These are phyloP conservation scores for Orthonychiurus folsomi DNA, from an alignment of 2,888 invertebrate genomes.

Conservation along the genomic window DNA sequence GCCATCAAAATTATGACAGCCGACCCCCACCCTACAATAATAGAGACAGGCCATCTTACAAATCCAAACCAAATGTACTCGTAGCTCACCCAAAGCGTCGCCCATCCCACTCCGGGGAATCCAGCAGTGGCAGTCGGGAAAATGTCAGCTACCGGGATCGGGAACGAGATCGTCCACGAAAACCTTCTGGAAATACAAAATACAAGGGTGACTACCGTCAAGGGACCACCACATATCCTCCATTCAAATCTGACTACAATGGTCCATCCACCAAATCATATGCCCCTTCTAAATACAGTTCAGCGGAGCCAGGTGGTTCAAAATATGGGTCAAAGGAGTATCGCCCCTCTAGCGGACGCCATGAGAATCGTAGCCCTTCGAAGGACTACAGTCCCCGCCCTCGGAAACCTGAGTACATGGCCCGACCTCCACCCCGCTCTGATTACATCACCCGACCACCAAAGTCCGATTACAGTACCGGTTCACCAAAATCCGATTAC, in stretches of 20 bases:
- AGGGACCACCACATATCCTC: no score
- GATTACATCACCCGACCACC: not conserved
- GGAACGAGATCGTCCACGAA: not conserved
- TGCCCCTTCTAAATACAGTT: no score
- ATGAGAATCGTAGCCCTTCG: no score
- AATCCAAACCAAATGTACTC: not conserved
- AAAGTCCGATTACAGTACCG: not conserved
- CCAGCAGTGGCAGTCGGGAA: not conserved
- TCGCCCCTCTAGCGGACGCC: no score
- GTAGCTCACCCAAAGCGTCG: slow-evolving; percentile 4
- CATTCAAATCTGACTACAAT: not conserved
- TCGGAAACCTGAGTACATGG: no score
- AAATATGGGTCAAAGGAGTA: no score
- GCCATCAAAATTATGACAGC: no score
- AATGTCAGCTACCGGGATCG: not conserved
- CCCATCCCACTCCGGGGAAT: not conserved
- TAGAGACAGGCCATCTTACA: no score
- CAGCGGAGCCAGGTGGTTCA: no score
- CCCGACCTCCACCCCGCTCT: no score
- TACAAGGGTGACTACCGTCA: not conserved
- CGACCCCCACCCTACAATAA: no score
- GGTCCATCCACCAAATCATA: not conserved
- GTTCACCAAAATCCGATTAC: not conserved
- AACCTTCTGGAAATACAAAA: not conserved
- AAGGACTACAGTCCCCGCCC: no score